Evolutionary conservation across 2,888 invertebrate genomes (phyloP).

Genomic region (Temnothorax rugatulus): DNA sequence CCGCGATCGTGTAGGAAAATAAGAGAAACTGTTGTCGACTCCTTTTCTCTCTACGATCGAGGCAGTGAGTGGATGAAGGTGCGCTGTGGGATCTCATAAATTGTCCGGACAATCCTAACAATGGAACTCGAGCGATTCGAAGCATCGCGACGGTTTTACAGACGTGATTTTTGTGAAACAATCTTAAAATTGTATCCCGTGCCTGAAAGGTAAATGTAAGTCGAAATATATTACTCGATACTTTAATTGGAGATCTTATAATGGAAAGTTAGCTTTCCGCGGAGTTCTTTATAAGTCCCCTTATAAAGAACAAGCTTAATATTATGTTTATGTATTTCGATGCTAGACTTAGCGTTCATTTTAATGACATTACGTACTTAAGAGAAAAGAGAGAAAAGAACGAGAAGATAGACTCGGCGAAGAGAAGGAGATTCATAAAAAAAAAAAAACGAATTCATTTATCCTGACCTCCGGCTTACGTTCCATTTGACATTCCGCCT

Average conservation of each 20-base stretch:
- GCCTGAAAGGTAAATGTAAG: not conserved
- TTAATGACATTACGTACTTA: constrained; percentile 18
- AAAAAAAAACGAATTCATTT: constrained; percentile 41
- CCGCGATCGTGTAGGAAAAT: constrained; percentile 69
- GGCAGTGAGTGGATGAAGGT: constrained; percentile 52
- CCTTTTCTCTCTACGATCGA: constrained; percentile 43
- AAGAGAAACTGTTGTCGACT: constrained; percentile 61
- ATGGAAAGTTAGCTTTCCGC: not conserved
- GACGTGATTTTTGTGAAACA: constrained; percentile 12
- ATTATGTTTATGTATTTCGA: not conserved
- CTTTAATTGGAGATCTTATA: not conserved
- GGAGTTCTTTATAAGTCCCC: not conserved
- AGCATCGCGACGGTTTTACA: not conserved
- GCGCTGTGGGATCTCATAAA: constrained; percentile 62
- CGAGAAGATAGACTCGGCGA: not conserved
- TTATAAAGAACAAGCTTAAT: not conserved
- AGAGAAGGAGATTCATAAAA: constrained; percentile 8
- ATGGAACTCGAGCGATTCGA: constrained; percentile 42
- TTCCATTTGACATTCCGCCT: constrained; percentile 68
- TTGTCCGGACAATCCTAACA: constrained; percentile 58
- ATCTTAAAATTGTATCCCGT: not conserved
- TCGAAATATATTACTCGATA: constrained; percentile 2
- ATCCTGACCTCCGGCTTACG: constrained; percentile 53
- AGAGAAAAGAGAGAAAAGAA: constrained; percentile 2
- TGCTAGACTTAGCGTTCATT: not conserved